Evolutionary conservation across 2,113 vertebrate species (phyloP).

Genomic region (Gadus macrocephalus): DNA sequence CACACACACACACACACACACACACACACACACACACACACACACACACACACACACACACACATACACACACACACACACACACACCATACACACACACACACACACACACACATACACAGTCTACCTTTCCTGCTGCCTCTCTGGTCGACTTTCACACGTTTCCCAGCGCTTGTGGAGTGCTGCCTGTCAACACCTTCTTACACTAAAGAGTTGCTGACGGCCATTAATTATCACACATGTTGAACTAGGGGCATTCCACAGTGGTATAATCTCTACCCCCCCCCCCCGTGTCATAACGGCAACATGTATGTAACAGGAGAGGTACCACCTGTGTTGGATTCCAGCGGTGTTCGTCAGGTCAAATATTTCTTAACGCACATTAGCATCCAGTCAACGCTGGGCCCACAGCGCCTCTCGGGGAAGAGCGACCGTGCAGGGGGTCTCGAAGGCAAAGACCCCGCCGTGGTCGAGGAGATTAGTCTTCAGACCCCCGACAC

Average conservation of each 20-base stretch:
- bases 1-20: neutral
- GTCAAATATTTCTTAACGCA: neutral
- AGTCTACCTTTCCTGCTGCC: slow-evolving; percentile 28
- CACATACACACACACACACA: too few species aligned
- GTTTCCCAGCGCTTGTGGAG: slow-evolving; percentile 62
- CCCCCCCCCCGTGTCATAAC: slow-evolving; percentile 2
- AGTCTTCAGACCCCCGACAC: too few species aligned
- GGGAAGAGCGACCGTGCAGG: too few species aligned
- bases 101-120: neutral
- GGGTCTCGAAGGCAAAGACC: too few species aligned
- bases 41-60: neutral
- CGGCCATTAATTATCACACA: slow-evolving; percentile 71
- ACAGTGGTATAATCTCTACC: slow-evolving; percentile 26
- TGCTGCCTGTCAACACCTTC: slow-evolving; percentile 66
- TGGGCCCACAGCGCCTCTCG: too few species aligned
- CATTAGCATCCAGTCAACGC: too few species aligned
- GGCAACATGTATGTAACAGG: slow-evolving; percentile 1
- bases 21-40: neutral
- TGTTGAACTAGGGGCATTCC: slow-evolving; percentile 66
- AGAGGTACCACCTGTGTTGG: slow-evolving; percentile 41
- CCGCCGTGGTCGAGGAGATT: too few species aligned
- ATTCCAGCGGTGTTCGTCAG: slow-evolving; percentile 43
- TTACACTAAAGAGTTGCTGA: slow-evolving; percentile 64
- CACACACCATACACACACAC: too few species aligned
- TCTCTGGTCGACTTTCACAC: slow-evolving; percentile 47